Evolutionary conservation across 2,888 invertebrate species (phyloP).

Genomic region (Ectobius pallidus): DNA sequence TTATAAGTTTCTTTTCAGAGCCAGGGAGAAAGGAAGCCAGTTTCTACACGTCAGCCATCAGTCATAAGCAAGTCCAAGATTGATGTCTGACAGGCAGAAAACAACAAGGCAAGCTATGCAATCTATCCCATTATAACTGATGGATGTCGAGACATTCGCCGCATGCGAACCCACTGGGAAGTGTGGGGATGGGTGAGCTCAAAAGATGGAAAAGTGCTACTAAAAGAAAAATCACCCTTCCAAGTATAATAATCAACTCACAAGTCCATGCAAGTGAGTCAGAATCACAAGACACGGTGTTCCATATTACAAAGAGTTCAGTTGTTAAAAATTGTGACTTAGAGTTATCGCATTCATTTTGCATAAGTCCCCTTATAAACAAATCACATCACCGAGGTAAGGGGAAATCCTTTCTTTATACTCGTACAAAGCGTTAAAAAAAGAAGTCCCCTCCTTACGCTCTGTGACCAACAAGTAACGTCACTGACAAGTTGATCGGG

Average conservation of each 20-base stretch:
- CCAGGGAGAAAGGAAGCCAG: background rate
- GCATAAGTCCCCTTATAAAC: no score
- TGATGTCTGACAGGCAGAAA: constrained; percentile 36
- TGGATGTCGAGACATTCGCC: constrained; percentile 35
- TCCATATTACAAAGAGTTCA: no score
- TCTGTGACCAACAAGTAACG: no score
- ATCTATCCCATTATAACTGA: constrained; percentile 41
- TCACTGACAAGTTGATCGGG: no score
- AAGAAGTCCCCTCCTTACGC: no score
- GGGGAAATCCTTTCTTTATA: no score
- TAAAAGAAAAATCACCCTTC: constrained; percentile 17
- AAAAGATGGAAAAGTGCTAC: constrained; percentile 14
- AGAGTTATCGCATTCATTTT: no score
- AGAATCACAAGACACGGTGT: background rate
- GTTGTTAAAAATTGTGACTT: no score
- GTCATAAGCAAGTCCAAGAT: constrained; percentile 20
- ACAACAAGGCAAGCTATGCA: constrained; percentile 34
- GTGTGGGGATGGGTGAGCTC: background rate
- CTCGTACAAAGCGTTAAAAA: no score
- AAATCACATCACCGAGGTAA: no score
- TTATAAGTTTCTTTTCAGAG: background rate
- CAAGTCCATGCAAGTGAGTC: background rate
- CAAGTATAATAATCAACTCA: constrained; percentile 12
- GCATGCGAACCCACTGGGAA: constrained; percentile 8
- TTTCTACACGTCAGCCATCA: constrained; percentile 15